phyloP scores from a whole-genome alignment of 2,888 invertebrate genomes.

The Agapetus fuscipes region DNA sequence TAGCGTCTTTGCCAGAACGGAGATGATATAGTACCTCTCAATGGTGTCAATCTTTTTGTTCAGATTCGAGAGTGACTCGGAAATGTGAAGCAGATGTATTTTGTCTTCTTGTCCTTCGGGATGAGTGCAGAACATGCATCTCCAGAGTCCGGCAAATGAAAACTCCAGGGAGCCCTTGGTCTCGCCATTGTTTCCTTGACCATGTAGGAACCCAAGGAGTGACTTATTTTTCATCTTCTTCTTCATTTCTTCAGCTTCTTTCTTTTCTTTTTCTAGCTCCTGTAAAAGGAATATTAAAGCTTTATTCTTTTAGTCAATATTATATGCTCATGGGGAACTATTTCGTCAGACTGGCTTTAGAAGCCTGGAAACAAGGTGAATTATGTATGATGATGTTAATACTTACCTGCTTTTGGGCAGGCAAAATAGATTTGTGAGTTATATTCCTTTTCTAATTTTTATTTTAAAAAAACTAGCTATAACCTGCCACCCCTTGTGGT shows the following conservation, averaged over 20 bases:
- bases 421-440: too few species aligned
- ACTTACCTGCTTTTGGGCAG: too few species aligned
- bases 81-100: slow-evolving; percentile 74
- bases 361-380: too few species aligned
- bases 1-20: too few species aligned
- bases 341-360: too few species aligned
- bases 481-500: too few species aligned
- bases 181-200: slow-evolving; percentile 58
- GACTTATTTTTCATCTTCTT: slow-evolving; percentile 76
- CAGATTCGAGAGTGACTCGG: slow-evolving; percentile 71
- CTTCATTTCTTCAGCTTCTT: slow-evolving; percentile 70
- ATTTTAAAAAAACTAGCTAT: too few species aligned
- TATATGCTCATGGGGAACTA: too few species aligned
- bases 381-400: too few species aligned
- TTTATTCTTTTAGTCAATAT: too few species aligned
- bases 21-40: too few species aligned
- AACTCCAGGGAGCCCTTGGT: slow-evolving; percentile 88
- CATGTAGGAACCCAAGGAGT: slow-evolving; percentile 69
- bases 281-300: slow-evolving; percentile 30
- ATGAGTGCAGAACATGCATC: slow-evolving; percentile 83
- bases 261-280: slow-evolving; percentile 83
- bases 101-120: slow-evolving; percentile 82
- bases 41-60: slow-evolving; percentile 70
- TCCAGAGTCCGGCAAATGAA: slow-evolving; percentile 81
- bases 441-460: too few species aligned